Evolutionary conservation across 1,140 invertebrate genomes (phyloP).

Genomic region (Probaryconus sp.): DNA sequence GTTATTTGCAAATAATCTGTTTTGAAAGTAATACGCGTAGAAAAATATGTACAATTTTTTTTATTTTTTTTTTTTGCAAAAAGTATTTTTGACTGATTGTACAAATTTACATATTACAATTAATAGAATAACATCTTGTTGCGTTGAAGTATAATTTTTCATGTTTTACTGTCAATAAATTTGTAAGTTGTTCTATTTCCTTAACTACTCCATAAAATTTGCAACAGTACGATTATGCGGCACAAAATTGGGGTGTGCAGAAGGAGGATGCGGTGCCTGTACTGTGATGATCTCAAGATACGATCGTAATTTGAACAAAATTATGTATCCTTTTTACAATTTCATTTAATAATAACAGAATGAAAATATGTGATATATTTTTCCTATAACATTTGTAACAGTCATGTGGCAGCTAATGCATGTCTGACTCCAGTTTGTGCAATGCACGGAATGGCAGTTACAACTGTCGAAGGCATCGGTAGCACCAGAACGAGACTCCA

Average conservation of each 20-base stretch:
- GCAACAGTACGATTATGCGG: conserved; percentile 86
- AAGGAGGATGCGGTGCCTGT: conserved; percentile 96
- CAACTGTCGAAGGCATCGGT: conserved; percentile 93
- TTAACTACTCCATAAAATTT: conserved; percentile 40
- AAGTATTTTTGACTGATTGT: too few relatives aligned
- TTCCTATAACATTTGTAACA: conserved; percentile 69
- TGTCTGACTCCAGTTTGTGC: conserved; percentile 91
- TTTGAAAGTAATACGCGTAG: too few relatives aligned
- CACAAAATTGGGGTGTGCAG: conserved; percentile 94
- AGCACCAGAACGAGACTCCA: conserved; percentile 85
- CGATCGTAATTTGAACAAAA: conserved; percentile 80
- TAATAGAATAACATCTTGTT: too few relatives aligned
- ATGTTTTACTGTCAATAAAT: too few relatives aligned
- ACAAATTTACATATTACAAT: too few relatives aligned
- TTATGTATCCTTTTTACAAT: conserved; percentile 85
- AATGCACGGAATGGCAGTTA: conserved; percentile 90
- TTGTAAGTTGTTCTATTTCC: too few relatives aligned
- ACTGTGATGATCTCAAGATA: conserved; percentile 94
- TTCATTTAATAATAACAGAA: too few relatives aligned
- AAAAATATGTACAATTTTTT: too few relatives aligned
- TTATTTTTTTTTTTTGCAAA: too few relatives aligned
- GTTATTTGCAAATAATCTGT: too few relatives aligned
- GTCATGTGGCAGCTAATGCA: conserved; percentile 93
- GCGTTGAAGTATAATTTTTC: too few relatives aligned
- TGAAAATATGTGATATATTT: conserved; percentile 21